These are phyloP conservation scores for Zonitis immaculata DNA, from an alignment of 2,888 invertebrate species.

Conservation along the genomic window DNA sequence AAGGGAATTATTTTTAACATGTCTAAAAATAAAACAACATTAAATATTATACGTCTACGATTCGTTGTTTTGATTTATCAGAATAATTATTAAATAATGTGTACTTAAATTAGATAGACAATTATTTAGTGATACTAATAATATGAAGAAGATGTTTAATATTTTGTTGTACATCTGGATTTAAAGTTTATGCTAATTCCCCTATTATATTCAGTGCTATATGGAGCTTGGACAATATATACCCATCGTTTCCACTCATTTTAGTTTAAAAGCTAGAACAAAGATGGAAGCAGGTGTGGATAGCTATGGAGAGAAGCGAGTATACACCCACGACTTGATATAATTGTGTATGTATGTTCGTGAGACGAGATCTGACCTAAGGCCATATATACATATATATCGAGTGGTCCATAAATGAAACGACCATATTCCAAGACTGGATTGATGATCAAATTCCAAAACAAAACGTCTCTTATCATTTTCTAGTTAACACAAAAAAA, in stretches of 20 bases:
- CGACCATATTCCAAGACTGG: no score
- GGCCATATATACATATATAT: no score
- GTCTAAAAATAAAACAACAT: constrained; percentile 40
- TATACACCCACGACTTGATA: constrained; percentile 49
- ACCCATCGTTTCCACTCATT: constrained; percentile 18
- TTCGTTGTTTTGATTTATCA: constrained; percentile 52
- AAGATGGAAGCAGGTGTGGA: constrained; percentile 30
- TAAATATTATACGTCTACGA: constrained; percentile 41
- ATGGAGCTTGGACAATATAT: constrained; percentile 33
- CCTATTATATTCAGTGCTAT: constrained; percentile 51
- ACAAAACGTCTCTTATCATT: no score
- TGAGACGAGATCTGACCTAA: constrained; percentile 47
- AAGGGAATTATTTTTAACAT: constrained; percentile 48
- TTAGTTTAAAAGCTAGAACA: constrained; percentile 23
- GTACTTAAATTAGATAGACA: constrained; percentile 43
- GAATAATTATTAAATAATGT: constrained; percentile 51
- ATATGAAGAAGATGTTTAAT: background rate
- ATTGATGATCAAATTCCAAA: no score
- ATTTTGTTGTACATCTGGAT: background rate
- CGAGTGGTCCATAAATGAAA: no score
- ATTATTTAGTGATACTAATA: background rate
- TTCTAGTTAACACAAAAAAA: no score
- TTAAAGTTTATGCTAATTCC: constrained; percentile 49
- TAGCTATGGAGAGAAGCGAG: constrained; percentile 44
- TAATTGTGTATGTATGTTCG: constrained; percentile 47